phyloP scores from a whole-genome alignment of 2,113 vertebrate species.

The Microcebus tavaratra region DNA sequence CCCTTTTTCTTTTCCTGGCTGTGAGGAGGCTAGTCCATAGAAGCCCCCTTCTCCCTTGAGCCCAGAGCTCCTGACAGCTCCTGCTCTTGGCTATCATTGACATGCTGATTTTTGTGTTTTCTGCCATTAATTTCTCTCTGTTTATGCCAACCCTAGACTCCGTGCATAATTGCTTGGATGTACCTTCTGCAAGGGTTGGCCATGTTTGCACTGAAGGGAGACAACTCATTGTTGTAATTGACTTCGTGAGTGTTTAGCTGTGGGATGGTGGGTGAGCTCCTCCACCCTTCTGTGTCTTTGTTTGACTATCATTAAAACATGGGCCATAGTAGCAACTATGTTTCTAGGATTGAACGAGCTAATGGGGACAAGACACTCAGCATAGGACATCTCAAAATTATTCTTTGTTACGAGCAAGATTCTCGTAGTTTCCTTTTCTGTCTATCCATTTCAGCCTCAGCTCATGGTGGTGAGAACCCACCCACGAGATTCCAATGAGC shows the following conservation, averaged over 20 bases:
- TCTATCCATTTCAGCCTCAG: neutral
- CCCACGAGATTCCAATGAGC: neutral
- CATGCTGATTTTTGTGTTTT: neutral
- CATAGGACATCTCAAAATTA: neutral
- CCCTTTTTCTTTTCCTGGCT: neutral
- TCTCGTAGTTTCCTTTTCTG: neutral
- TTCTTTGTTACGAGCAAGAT: neutral
- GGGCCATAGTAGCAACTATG: neutral
- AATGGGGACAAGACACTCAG: neutral
- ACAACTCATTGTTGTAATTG: neutral
- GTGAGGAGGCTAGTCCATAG: accelerated
- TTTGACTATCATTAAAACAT: neutral
- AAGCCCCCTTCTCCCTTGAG: neutral
- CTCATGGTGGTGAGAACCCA: neutral
- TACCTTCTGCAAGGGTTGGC: neutral
- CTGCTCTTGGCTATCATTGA: neutral
- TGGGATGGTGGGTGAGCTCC: neutral
- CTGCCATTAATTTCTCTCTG: neutral
- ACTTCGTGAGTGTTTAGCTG: neutral
- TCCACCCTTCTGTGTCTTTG: neutral
- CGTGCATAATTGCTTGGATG: neutral
- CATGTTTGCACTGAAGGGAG: neutral
- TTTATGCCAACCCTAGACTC: neutral
- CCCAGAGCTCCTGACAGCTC: neutral
- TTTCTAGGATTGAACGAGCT: neutral